Conservation (phyloP, 2,797 vertebrate species). For the Gymnopithys bicolor region DNA sequence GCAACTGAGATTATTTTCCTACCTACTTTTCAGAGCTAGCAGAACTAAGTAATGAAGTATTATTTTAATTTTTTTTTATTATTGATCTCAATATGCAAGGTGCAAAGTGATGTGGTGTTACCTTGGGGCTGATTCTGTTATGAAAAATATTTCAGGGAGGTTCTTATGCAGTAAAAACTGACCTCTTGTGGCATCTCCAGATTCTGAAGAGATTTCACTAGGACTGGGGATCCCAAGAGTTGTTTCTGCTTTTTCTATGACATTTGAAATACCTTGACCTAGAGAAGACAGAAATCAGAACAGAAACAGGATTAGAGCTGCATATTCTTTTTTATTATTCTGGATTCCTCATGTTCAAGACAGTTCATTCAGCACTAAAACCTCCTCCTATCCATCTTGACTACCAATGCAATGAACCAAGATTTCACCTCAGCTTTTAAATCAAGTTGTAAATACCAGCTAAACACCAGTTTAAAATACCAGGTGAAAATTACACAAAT, state of each 20-base stretch:
- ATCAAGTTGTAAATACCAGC: neutral
- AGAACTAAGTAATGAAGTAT: neutral
- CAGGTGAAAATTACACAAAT: neutral
- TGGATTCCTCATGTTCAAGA: neutral
- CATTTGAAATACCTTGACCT: slow-evolving; percentile 95
- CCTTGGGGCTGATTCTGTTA: neutral
- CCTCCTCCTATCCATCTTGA: neutral
- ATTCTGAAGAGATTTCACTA: slow-evolving; percentile 83
- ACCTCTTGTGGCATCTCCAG: slow-evolving; percentile 71
- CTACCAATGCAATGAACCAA: neutral
- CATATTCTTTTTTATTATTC: neutral
- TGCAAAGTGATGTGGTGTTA: neutral
- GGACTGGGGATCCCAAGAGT: slow-evolving; percentile 94
- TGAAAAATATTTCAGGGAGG: neutral
- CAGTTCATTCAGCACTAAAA: neutral
- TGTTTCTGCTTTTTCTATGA: slow-evolving; percentile 95
- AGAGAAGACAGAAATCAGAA: slow-evolving; percentile 34
- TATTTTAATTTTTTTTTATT: neutral
- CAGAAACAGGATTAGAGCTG: neutral
- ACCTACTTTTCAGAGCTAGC: neutral
- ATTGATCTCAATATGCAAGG: neutral
- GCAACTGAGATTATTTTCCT: neutral
- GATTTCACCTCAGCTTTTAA: neutral
- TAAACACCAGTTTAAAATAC: neutral
- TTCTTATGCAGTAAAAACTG: slow-evolving; percentile 52